Evolutionary conservation across 1,140 invertebrate species (phyloP).

Genomic region (Steinernema feltiae): DNA sequence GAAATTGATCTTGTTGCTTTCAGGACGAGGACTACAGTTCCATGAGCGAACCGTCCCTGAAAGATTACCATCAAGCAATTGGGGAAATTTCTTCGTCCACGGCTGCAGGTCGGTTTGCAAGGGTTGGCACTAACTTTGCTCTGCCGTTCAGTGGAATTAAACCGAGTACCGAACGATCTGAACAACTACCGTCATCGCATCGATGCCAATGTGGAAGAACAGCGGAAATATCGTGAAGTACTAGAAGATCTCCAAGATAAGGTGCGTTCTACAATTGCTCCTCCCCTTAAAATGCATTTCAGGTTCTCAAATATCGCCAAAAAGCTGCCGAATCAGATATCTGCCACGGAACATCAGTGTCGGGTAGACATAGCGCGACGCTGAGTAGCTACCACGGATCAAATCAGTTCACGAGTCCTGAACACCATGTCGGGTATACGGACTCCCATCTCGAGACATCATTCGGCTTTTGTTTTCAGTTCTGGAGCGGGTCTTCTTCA

Average conservation of each 20-base stretch:
- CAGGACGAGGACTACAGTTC: constrained; percentile 6
- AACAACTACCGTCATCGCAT: constrained; percentile 4
- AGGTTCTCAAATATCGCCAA: not conserved
- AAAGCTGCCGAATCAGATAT: not conserved
- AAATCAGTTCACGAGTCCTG: not conserved
- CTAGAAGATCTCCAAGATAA: not conserved
- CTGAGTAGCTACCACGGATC: not conserved
- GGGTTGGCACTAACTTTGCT: not conserved
- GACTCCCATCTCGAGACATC: not conserved
- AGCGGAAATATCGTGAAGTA: not conserved
- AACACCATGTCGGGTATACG: not conserved
- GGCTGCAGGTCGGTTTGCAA: not conserved
- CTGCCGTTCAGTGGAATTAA: not conserved
- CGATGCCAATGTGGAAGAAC: not conserved
- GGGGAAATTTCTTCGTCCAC: not conserved
- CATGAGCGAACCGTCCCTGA: not conserved
- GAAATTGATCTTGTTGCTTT: not conserved
- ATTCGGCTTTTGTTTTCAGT: not conserved
- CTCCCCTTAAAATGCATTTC: not conserved
- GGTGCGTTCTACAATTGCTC: not conserved
- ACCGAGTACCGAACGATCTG: not conserved
- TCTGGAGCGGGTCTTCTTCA: constrained; percentile 5
- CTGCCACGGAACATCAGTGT: not conserved
- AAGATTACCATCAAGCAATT: not conserved
- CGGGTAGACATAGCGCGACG: not conserved